Percentiles rank a stretch among this genome's conserved stretches.
These are phyloP conservation scores for Thaleichthys pacificus DNA, from an alignment of 2,797 vertebrate species.

Conservation along the genomic window DNA sequence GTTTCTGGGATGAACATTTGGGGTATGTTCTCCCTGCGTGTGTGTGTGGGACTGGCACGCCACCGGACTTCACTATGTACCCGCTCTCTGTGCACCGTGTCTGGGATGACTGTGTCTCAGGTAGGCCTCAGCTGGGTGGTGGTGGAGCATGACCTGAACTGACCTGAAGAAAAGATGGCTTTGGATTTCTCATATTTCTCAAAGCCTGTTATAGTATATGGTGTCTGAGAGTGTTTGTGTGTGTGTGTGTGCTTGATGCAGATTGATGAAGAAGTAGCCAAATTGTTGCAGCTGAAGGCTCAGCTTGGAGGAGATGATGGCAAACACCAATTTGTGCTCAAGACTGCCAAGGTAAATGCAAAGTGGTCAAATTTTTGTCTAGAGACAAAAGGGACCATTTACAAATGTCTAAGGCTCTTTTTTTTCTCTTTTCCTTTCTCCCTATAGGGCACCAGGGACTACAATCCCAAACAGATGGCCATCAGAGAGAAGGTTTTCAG, in stretches of 20 bases:
- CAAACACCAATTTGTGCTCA: conserved; percentile 93
- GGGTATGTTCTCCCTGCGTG: conserved; percentile 54
- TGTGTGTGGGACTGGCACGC: conserved; percentile 52
- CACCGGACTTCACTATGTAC: conserved; percentile 36
- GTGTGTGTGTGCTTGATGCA: conserved; percentile 52
- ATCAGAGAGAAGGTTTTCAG: conserved; percentile 90
- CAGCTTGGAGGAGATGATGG: conserved; percentile 85
- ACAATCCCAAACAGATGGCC: conserved; percentile 88
- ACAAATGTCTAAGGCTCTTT: neutral
- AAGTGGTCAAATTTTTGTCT: too few relatives aligned
- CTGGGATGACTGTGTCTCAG: conserved; percentile 72
- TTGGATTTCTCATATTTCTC: neutral
- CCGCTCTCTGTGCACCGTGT: conserved; percentile 40
- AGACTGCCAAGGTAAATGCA: conserved; percentile 89
- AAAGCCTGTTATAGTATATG: neutral
- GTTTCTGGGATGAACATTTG: conserved; percentile 54
- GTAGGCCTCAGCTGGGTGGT: conserved; percentile 44
- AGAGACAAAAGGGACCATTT: too few relatives aligned
- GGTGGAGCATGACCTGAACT: neutral
- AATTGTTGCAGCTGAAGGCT: conserved; percentile 89
- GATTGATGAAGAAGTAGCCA: conserved; percentile 91
- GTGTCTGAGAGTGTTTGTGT: neutral
- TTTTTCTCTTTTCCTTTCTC: neutral
- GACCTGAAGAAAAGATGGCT: neutral
- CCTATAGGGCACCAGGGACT: conserved; percentile 92